Evolutionary conservation across 1,140 invertebrate genomes (phyloP).

Genomic region (Thrips palmi): DNA sequence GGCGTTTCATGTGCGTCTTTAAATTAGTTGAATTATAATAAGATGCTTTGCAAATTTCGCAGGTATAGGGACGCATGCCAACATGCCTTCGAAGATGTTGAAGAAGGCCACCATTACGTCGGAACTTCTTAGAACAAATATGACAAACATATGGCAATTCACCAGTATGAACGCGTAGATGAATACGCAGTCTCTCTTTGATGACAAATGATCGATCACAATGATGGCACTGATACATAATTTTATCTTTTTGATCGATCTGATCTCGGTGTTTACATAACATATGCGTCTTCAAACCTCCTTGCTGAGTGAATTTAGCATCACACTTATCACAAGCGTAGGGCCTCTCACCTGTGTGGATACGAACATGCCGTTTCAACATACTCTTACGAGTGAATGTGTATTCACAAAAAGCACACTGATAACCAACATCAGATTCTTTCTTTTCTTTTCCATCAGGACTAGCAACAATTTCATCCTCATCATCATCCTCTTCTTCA

Average conservation of each 20-base stretch:
- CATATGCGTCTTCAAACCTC: slow-evolving; percentile 13
- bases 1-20: slow-evolving; percentile 37
- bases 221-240: slow-evolving; percentile 15
- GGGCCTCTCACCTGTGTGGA: slow-evolving; percentile 47
- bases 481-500: background rate
- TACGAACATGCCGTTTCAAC: slow-evolving; percentile 19
- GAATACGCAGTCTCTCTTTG: slow-evolving; percentile 54
- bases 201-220: slow-evolving; percentile 47
- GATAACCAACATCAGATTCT: too few species aligned
- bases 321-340: slow-evolving; percentile 58
- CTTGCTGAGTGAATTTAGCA: slow-evolving; percentile 45
- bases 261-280: slow-evolving; percentile 12
- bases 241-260: background rate
- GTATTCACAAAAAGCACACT: too few species aligned
- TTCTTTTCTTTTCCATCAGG: too few species aligned
- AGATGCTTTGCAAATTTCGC: slow-evolving; percentile 31
- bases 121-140: slow-evolving; percentile 20
- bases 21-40: slow-evolving; percentile 36
- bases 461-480: too few species aligned
- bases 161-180: slow-evolving; percentile 37
- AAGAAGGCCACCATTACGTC: slow-evolving; percentile 17
- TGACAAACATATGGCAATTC: slow-evolving; percentile 57
- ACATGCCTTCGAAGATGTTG: slow-evolving; percentile 17
- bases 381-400: too few species aligned
- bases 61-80: slow-evolving; percentile 19